These are phyloP conservation scores for Symphodus melops DNA, from an alignment of 2,113 vertebrate species.

Conservation along the genomic window DNA sequence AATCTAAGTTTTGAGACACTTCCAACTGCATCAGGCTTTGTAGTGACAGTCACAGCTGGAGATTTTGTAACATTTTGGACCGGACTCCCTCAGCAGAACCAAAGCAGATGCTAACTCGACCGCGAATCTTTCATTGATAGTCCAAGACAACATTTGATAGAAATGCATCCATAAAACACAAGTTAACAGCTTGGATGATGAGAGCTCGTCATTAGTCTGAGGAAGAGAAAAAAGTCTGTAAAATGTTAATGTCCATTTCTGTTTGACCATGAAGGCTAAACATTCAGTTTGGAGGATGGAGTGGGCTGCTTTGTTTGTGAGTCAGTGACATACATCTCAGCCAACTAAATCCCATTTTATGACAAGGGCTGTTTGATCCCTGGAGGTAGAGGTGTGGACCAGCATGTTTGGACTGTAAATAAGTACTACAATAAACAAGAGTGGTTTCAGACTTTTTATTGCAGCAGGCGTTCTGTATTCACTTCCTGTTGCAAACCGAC, in stretches of 20 bases:
- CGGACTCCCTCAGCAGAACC: neutral
- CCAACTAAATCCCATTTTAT: neutral
- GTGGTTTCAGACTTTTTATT: neutral
- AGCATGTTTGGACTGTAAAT: constrained; percentile 1
- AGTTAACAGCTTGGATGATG: neutral
- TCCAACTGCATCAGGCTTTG: constrained; percentile 13
- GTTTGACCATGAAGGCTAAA: constrained; percentile 2
- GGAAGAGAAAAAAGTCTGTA: neutral
- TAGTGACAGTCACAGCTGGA: constrained; percentile 29
- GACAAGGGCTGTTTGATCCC: constrained; percentile 17
- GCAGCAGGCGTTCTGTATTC: neutral
- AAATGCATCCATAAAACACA: neutral
- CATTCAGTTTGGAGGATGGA: constrained; percentile 13
- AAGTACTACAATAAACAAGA: constrained; percentile 8
- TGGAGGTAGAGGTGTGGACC: constrained; percentile 11
- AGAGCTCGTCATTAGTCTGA: neutral
- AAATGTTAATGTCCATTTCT: constrained; percentile 16
- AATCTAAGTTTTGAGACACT: constrained; percentile 13
- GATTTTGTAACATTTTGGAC: constrained; percentile 24
- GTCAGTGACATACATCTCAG: neutral
- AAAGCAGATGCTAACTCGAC: constrained; percentile 22
- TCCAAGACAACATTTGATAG: neutral
- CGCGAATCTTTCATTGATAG: constrained; percentile 13
- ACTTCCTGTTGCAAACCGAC: neutral
- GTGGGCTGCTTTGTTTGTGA: constrained; percentile 20